Conservation (phyloP, 2,113 vertebrate species). For the Penelope pileata region DNA sequence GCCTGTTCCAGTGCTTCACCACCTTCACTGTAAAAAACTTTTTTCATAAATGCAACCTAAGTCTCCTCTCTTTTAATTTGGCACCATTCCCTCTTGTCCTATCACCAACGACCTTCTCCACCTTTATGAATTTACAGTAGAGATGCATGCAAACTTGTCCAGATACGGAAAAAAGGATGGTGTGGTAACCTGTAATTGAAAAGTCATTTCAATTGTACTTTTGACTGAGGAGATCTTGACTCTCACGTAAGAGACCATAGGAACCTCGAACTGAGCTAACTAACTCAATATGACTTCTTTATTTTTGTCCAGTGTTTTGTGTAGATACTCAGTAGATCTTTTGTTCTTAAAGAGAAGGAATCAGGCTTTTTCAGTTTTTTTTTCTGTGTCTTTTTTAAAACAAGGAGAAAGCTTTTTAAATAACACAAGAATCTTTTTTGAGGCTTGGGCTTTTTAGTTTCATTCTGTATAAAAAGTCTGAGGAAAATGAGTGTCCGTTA, state of each 20-base stretch:
- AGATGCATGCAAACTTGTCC: neutral
- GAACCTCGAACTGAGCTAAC: neutral
- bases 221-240: neutral
- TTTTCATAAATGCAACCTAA: too few species aligned
- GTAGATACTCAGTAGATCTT: neutral
- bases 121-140: neutral
- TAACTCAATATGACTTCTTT: neutral
- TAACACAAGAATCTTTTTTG: neutral
- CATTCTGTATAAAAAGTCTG: neutral
- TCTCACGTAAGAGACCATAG: accelerated
- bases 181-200: neutral
- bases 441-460: neutral
- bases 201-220: neutral
- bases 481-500: neutral
- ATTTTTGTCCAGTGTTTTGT: neutral
- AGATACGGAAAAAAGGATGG: neutral
- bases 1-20: too few species aligned
- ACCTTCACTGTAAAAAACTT: too few species aligned
- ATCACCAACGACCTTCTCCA: too few species aligned
- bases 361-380: neutral
- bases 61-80: too few species aligned
- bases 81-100: too few species aligned
- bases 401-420: neutral
- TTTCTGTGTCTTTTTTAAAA: neutral
- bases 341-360: neutral